Evolutionary conservation across 2,113 vertebrate genomes (phyloP), one percentile per base, ranked within the genome.

Genomic region (Chamaetylas fuelleborni): DNA sequence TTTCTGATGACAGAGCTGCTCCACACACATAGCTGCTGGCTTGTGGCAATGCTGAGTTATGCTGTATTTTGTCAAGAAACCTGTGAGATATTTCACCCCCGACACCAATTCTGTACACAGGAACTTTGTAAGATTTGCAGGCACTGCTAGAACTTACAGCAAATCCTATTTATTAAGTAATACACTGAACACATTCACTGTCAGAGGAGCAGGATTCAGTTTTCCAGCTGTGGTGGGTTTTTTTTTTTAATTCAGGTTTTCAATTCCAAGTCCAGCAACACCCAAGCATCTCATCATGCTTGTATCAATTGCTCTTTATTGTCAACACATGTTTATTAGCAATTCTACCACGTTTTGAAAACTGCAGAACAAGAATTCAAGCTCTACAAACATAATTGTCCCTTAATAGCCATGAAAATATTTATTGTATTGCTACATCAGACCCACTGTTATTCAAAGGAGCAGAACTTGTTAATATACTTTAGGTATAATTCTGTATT

Each of bases 401-500:
- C 90, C 79, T 86, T 65, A 89, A 94, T 28, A 82, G 50, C 50
- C 43, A 79, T 14, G 26, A 71, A 87, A 89, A 90, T 51, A 91
- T 56, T 85, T 90, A 86, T 81, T 60, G 57, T 20, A 53, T 80
- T 80, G 86, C 62, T 86, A 81, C 92, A 76, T 72, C 91, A 82
- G 50, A 19, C 28, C 84, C 70, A 54, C 50, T 78, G 77, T 69
- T 92, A 71, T 85, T 69, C 85, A 82, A n/a, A 70, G 79, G 48
- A 89, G 53, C 54, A 77, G 71, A 93, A 92, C 54, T 72, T 73
- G 53, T 81, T 89, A 91, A 88, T 16, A 28, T 14, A 70, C 47
- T 83, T 93, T 33, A 86, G 17, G 18, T 83, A 4, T 33, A 92
- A 88, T 83, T 90, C 70, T 88, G 31, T 42, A 45, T 16, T 40